phyloP scores from a whole-genome alignment of 1,140 invertebrate genomes.

The Ips typographus region DNA sequence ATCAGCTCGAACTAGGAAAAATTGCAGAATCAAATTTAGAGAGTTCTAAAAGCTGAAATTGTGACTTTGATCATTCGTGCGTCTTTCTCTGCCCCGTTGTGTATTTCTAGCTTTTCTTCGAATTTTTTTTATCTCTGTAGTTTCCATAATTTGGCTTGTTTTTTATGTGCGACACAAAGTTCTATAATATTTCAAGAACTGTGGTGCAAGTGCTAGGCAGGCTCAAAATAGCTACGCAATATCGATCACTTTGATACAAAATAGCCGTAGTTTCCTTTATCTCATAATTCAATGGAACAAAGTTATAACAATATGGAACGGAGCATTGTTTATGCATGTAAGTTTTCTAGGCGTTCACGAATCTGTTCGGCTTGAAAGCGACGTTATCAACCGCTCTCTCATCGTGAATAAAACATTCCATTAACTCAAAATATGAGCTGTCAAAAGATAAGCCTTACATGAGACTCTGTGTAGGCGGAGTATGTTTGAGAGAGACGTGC shows the following conservation, averaged over 20 bases:
- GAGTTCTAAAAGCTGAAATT: no score
- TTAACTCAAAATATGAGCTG: slow-evolving; percentile 32
- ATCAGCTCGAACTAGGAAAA: no score
- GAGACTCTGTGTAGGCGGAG: slow-evolving; percentile 17
- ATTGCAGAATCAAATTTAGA: no score
- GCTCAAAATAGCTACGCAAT: no score
- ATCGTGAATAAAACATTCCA: slow-evolving; percentile 33
- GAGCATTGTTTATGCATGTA: slow-evolving; percentile 15
- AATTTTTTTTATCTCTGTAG: no score
- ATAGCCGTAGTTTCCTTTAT: background rate
- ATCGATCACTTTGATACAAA: background rate
- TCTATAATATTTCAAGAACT: no score
- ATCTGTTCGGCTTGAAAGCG: slow-evolving; percentile 15
- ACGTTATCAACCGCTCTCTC: slow-evolving; percentile 20
- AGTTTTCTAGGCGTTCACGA: slow-evolving; percentile 16
- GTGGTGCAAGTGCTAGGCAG: no score
- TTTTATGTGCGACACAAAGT: no score
- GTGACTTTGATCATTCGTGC: no score
- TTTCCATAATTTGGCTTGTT: no score
- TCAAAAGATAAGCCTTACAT: slow-evolving; percentile 33
- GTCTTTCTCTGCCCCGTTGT: no score
- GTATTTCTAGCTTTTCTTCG: no score
- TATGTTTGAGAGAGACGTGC: slow-evolving; percentile 15
- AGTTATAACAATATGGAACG: slow-evolving; percentile 8
- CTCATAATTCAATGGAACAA: slow-evolving; percentile 1